Conservation (phyloP, 2,113 vertebrate species). For the Dromaius novaehollandiae region DNA sequence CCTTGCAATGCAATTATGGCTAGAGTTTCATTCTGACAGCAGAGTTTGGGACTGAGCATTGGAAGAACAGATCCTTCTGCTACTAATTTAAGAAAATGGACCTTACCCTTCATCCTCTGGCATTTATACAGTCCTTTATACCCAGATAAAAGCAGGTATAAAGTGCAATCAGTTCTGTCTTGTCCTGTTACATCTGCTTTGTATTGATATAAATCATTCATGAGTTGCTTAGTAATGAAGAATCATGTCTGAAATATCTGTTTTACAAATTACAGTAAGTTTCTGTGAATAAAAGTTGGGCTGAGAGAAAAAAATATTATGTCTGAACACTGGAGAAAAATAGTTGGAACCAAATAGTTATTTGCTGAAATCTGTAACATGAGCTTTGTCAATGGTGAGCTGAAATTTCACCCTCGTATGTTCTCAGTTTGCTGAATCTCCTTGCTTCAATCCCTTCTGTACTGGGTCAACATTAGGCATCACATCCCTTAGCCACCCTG, state of each 20-base stretch:
- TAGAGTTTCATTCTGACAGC: not conserved
- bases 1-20: not conserved
- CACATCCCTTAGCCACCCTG: not conserved
- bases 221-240: conserved; percentile 14
- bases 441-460: not conserved
- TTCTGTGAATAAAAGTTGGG: conserved; percentile 6
- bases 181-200: conserved; percentile 41
- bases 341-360: not conserved
- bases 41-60: not conserved
- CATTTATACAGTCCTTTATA: conserved; percentile 26
- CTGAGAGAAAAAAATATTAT: not conserved
- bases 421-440: not conserved
- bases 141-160: conserved; percentile 49
- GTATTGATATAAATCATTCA: conserved; percentile 53
- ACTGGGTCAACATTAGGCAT: not conserved
- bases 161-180: conserved; percentile 50
- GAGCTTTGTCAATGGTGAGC: not conserved
- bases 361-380: not conserved
- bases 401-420: not conserved
- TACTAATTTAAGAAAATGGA: conserved; percentile 17
- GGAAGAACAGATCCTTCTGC: not conserved
- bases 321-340: not conserved
- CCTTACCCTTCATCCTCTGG: not conserved
- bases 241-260: conserved; percentile 25
- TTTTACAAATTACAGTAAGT: conserved; percentile 1